These are phyloP conservation scores for Allophyes oxyacanthae DNA, from an alignment of 2,888 invertebrate species.

Conservation along the genomic window DNA sequence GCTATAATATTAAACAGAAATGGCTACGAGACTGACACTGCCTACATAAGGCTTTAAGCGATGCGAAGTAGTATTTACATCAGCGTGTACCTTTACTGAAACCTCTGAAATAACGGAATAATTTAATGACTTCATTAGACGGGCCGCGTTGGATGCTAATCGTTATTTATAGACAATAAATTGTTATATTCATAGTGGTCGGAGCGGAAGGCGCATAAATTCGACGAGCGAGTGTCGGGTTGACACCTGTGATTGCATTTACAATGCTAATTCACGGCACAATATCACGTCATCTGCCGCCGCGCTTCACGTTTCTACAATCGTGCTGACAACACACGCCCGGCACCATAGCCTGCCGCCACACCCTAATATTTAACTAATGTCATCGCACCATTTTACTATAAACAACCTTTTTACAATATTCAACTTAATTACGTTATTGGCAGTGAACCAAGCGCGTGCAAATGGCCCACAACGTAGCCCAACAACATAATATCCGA, in stretches of 20 bases:
- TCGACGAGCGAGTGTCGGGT: conserved; percentile 82
- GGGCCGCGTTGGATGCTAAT: conserved; percentile 73
- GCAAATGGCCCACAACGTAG: conserved; percentile 39
- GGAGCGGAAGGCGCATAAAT: conserved; percentile 86
- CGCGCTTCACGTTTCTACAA: conserved; percentile 69
- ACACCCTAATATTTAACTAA: conserved; percentile 44
- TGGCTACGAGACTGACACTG: conserved; percentile 18
- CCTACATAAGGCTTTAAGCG: conserved; percentile 16
- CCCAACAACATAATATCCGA: conserved; percentile 52
- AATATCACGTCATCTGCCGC: conserved; percentile 79
- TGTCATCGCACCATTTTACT: conserved; percentile 39
- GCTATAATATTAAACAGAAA: conserved; percentile 40
- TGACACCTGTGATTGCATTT: conserved; percentile 89
- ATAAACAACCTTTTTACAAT: conserved; percentile 34
- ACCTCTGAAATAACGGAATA: conserved; percentile 62
- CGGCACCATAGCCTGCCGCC: conserved; percentile 24
- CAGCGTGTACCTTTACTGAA: conserved; percentile 46
- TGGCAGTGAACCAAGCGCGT: conserved; percentile 36
- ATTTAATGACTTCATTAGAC: conserved; percentile 77
- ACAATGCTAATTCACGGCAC: conserved; percentile 87
- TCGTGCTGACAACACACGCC: conserved; percentile 40
- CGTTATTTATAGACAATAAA: conserved; percentile 85
- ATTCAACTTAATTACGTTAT: conserved; percentile 43
- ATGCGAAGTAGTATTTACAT: conserved; percentile 32
- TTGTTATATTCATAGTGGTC: conserved; percentile 82